Base-by-base conservation (phyloP, 1,140 invertebrate species). In the Hylaeus volcanicus region DNA sequence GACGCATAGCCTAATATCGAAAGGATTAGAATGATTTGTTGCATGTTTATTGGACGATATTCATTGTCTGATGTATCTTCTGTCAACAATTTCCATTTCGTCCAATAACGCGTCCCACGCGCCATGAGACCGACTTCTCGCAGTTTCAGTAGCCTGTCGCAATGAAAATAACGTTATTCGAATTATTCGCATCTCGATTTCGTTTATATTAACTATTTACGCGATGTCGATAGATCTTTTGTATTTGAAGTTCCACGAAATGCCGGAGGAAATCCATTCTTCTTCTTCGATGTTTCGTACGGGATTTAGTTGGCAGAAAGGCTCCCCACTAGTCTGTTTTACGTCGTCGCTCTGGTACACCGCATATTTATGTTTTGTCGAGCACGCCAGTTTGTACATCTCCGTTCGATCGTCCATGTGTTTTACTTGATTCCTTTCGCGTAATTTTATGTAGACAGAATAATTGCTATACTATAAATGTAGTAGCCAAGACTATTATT, bases 171-270 rank as follows among this genome's bases (percentile, higher is more conserved):
- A 26, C 26, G 26, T 26, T 26, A 26, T 26, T 26, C 26, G 26
- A 26, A 60, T 60, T 60, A 60, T 26, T 1, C 5, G 5, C n/a
- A 4, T 43, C 39, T 43, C 3, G 12, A 64, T 43, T 53, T 14
- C 26, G 39, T 14, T 65, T 61, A 26, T 58, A 37, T 1, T 58
- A 61, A 56, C 41, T 58, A 37, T 74, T 84, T 84, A 89, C 88
- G 83, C 88, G 0, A 79, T n/a, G 58, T 89, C 85, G 8, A 89
- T 79, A 0, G 79, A 63, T 5, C 74, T 75, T 63, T 79, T 89
- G 37, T 87, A 68, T 1, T 58, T 66, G 60, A 87, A 89, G 11
- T 76, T 79, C 45, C 61, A 71, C 0, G 56, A 63, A n/a, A 87
- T 74, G 11, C 77, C 88, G 1, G 82, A 79, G n/a, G 69, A 4